These are phyloP conservation scores for Marronus borbonicus DNA, from an alignment of 2,888 invertebrate genomes.

Conservation along the genomic window DNA sequence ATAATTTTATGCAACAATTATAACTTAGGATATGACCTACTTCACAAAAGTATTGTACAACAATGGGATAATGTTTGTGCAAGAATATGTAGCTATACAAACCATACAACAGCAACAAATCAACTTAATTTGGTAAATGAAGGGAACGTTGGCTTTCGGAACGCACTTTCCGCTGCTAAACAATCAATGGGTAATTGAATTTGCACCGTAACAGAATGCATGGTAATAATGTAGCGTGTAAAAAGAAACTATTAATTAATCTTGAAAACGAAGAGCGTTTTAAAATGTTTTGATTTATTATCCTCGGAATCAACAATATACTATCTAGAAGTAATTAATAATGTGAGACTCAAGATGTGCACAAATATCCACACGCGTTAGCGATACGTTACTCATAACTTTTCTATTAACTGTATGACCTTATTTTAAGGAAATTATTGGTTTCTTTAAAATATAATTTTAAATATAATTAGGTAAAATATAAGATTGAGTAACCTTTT, in stretches of 20 bases:
- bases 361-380: neutral
- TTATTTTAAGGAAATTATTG: neutral
- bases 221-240: neutral
- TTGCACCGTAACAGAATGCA: neutral
- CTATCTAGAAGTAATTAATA: neutral
- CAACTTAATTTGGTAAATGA: neutral
- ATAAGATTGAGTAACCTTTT: too few species aligned
- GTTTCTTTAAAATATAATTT: too few species aligned
- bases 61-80: neutral
- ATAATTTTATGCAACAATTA: neutral
- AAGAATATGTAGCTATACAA: neutral
- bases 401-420: neutral
- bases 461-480: too few species aligned
- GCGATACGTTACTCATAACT: neutral
- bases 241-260: constrained; percentile 24
- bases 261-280: neutral
- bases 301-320: neutral
- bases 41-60: too few species aligned
- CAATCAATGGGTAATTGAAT: neutral
- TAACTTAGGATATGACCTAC: too few species aligned
- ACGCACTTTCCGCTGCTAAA: neutral
- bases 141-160: neutral
- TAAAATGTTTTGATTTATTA: constrained; percentile 25
- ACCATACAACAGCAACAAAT: neutral
- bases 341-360: neutral